phyloP scores from a whole-genome alignment of 2,797 vertebrate species.

The Ctenopoma kingsleyae region DNA sequence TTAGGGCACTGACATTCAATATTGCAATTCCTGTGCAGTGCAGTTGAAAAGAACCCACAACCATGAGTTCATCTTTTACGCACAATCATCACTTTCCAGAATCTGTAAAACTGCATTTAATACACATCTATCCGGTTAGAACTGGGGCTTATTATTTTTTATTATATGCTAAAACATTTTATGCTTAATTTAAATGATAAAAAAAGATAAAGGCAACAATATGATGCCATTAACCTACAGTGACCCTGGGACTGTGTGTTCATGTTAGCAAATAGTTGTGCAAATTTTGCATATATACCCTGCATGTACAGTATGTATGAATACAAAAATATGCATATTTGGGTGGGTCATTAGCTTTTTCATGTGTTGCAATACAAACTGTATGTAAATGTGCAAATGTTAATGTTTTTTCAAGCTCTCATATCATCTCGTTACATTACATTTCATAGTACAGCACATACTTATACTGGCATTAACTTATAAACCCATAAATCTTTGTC shows the following conservation, averaged over 20 bases:
- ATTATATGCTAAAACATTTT: neutral
- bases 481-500: neutral
- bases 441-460: neutral
- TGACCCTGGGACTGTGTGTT: constrained; percentile 10
- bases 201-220: constrained; percentile 9
- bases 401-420: neutral
- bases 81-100: constrained; percentile 38
- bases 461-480: neutral
- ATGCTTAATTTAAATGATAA: neutral
- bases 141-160: neutral
- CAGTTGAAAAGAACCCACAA: constrained; percentile 1
- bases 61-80: constrained; percentile 9
- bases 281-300: constrained; percentile 1
- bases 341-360: neutral
- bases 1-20: constrained; percentile 15
- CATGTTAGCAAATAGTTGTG: constrained; percentile 14
- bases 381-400: neutral
- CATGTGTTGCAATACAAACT: neutral
- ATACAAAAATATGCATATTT: constrained; percentile 2
- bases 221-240: constrained; percentile 7
- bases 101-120: constrained; percentile 13
- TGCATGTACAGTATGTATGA: neutral
- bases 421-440: too few species aligned
- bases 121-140: constrained; percentile 10
- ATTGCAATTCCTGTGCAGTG: constrained; percentile 19